Evolutionary conservation across 2,797 vertebrate genomes (phyloP), one percentile per base, ranked within the genome.

Genomic region (Acipenser ruthenus): DNA sequence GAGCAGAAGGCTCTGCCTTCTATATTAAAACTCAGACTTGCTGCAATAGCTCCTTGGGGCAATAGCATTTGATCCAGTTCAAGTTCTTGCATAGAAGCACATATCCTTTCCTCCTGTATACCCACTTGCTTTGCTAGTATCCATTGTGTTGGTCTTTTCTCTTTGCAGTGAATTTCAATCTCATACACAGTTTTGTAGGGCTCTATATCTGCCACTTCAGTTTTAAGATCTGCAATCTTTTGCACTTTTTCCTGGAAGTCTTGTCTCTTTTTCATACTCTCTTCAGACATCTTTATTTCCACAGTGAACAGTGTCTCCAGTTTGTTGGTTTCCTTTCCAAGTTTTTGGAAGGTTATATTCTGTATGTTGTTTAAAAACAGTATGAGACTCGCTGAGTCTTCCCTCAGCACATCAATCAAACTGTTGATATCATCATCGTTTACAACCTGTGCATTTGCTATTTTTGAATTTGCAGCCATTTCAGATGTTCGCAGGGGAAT

Each of bases 1-100:
- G 87, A 91, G 74, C 89, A 93, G 80, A 94, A 95, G 5, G 78
- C 82, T 69, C 64, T 80, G 48, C 91, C 90, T 0, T 13, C 0
- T 6, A 1, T 51, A 64, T 1, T 0, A 6, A 8, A 1, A 3
- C 9, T n/a, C 23, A 89, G 9, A 52, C 72, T 50, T 49, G 82
- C 86, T 48, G 81, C 83, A 47, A 85, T 69, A 60, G 75, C 71
- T 0, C 82, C 80, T 11, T 66, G 75, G 0, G 81, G 82, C 61
- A 82, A 10, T 18, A 11, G 0, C 7, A 37, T 67, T 48, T 1
- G 13, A 12, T 69, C 7, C 0, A 65, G 70, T 48, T 68, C 58
- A 62, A 64, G 55, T 63, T 55, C 13, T 67, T 67, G 62, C 55
- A 63, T 60, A 12, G 69, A 62, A n/a, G 10, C 65, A 47, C 12